phyloP scores from a whole-genome alignment of 1,140 invertebrate genomes.

The Spodoptera litura region DNA sequence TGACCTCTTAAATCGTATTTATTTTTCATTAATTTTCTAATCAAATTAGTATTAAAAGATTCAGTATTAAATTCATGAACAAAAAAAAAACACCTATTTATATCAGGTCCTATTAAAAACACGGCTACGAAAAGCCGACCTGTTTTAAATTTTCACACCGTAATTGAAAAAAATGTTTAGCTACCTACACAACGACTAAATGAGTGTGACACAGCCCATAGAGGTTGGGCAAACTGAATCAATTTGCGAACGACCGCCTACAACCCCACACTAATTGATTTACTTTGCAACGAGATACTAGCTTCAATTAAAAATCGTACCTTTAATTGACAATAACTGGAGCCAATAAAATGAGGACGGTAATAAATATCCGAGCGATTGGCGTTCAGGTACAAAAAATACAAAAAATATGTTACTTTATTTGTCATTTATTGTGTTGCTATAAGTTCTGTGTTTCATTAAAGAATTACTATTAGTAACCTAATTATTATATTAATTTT shows the following conservation, averaged over 20 bases:
- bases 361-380: slow-evolving; percentile 48
- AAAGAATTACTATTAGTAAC: neutral
- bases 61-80: slow-evolving; percentile 20
- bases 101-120: slow-evolving; percentile 16
- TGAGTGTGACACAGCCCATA: slow-evolving; percentile 52
- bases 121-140: neutral
- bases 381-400: slow-evolving; percentile 19
- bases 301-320: slow-evolving; percentile 76
- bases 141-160: slow-evolving; percentile 32
- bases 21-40: slow-evolving; percentile 26
- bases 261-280: slow-evolving; percentile 77
- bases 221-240: slow-evolving; percentile 74
- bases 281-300: slow-evolving; percentile 79
- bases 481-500: too few species aligned
- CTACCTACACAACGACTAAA: slow-evolving; percentile 42
- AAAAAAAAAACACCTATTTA: slow-evolving; percentile 38
- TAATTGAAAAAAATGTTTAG: slow-evolving; percentile 43
- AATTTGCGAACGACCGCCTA: slow-evolving; percentile 67
- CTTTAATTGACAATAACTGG: slow-evolving; percentile 70
- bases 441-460: neutral
- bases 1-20: slow-evolving; percentile 6
- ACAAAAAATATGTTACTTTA: neutral
- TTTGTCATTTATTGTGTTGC: slow-evolving; percentile 5
- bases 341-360: slow-evolving; percentile 50
- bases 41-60: neutral